Evolutionary conservation across 2,797 vertebrate species (phyloP).

Genomic region (Rhyacichthys aspro): DNA sequence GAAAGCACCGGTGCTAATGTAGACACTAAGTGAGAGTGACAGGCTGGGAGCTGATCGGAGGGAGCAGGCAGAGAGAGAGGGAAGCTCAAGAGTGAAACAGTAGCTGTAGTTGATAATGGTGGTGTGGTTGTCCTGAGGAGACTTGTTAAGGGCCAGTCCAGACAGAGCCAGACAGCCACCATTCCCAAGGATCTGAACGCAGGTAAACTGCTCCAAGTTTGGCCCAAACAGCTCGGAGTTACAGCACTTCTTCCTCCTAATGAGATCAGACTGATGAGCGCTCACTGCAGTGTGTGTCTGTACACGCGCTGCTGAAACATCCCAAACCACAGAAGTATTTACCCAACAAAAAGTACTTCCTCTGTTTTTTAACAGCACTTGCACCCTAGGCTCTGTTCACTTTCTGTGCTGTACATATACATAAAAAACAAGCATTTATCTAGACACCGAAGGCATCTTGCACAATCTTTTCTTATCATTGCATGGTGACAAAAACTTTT

Average conservation of each 20-base stretch:
- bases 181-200: constrained; percentile 64
- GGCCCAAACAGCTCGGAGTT: constrained; percentile 73
- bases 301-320: constrained; percentile 33
- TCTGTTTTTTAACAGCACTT: constrained; percentile 21
- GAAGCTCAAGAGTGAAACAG: constrained; percentile 50
- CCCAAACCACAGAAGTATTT: constrained; percentile 55
- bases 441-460: constrained; percentile 38
- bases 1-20: constrained; percentile 92
- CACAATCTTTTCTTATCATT: constrained; percentile 26
- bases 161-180: constrained; percentile 55
- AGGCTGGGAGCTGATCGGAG: constrained; percentile 84
- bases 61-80: constrained; percentile 51
- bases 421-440: constrained; percentile 32
- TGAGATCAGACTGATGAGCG: constrained; percentile 65
- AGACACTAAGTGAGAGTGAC: constrained; percentile 95
- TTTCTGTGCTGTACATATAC: constrained; percentile 20
- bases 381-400: constrained; percentile 43
- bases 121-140: constrained; percentile 76
- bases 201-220: constrained; percentile 76
- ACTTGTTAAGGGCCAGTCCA: constrained; percentile 75
- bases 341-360: constrained; percentile 49
- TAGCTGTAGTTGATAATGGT: constrained; percentile 60
- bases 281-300: constrained; percentile 23
- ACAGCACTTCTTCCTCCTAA: constrained; percentile 61
- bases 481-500: constrained; percentile 31